Conservation (phyloP, 1,140 invertebrate species). For the Aleiodes sp. region DNA sequence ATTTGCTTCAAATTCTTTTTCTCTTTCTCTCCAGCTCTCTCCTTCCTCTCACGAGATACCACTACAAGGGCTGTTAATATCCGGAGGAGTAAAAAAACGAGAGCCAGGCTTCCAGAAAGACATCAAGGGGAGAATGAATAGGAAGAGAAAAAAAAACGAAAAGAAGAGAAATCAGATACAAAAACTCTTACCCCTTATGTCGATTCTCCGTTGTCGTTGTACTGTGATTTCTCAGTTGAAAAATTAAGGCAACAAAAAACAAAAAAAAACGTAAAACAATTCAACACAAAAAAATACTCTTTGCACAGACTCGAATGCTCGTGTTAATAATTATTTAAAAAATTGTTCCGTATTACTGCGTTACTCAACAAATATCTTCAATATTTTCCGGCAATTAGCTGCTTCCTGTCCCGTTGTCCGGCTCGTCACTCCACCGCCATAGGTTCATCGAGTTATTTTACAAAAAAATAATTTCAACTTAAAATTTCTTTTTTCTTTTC, state of each 20-base stretch:
- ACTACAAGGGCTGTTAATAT: slow-evolving; percentile 6
- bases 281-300: slow-evolving; percentile 1
- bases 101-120: neutral
- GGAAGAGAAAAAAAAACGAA: neutral
- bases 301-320: too few species aligned
- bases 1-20: too few species aligned
- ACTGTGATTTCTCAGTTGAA: neutral
- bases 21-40: slow-evolving; percentile 13
- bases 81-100: neutral
- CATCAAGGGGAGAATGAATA: neutral
- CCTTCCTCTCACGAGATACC: neutral
- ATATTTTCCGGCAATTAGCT: slow-evolving; percentile 42
- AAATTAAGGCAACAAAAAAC: too few species aligned
- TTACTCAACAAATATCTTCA: neutral
- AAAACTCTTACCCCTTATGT: slow-evolving; percentile 4
- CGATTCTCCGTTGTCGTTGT: slow-evolving; percentile 5
- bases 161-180: slow-evolving; percentile 8
- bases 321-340: neutral
- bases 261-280: slow-evolving; percentile 1
- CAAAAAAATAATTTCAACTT: slow-evolving; percentile 11
- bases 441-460: slow-evolving; percentile 43
- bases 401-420: slow-evolving; percentile 41
- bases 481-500: too few species aligned
- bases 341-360: neutral
- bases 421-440: slow-evolving; percentile 46